phyloP scores from a whole-genome alignment of 2,113 vertebrate genomes.

The Irena cyanogastra region DNA sequence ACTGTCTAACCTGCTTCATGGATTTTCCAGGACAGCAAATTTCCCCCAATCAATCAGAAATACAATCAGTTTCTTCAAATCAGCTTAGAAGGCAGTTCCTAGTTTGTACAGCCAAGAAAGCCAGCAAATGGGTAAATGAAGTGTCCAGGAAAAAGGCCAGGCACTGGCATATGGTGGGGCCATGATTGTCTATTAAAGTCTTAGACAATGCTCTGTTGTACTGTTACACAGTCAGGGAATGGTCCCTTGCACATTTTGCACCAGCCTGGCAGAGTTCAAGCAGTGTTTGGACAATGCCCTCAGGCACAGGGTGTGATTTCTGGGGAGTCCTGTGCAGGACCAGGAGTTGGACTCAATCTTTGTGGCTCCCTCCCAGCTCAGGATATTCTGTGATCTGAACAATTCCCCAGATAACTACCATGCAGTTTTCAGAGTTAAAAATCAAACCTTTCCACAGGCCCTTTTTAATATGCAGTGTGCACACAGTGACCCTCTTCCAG shows the following conservation, averaged over 20 bases:
- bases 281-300: neutral
- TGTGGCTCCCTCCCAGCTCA: neutral
- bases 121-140: neutral
- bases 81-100: neutral
- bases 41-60: neutral
- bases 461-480: neutral
- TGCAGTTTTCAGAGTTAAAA: neutral
- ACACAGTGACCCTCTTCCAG: neutral
- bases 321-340: neutral
- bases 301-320: neutral
- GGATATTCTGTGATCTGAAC: neutral
- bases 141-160: neutral
- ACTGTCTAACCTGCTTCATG: neutral
- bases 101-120: neutral
- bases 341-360: fast-evolving
- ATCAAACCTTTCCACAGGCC: neutral
- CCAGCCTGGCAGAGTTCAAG: neutral
- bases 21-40: neutral
- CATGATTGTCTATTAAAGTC: neutral
- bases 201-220: neutral
- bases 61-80: neutral
- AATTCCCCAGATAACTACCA: neutral
- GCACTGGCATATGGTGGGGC: neutral
- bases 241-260: neutral
- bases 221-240: neutral